phyloP scores from a whole-genome alignment of 2,113 vertebrate species.

The Arizona elegans region DNA sequence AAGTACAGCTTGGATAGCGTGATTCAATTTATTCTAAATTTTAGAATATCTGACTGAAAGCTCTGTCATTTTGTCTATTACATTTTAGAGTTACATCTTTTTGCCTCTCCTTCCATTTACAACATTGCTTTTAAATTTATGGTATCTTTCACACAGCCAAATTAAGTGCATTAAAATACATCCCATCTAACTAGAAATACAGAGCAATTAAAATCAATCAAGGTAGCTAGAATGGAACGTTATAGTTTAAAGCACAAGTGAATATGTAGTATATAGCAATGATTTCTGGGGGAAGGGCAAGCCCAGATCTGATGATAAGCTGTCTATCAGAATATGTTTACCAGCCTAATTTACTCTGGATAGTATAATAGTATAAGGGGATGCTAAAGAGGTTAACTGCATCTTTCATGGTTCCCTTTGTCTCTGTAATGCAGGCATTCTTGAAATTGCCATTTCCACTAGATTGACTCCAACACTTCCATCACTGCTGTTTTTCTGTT shows the following conservation, averaged over 20 bases:
- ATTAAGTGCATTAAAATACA: slow-evolving; percentile 31
- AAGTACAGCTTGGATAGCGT: slow-evolving; percentile 40
- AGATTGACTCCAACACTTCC: background rate
- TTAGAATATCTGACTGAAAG: slow-evolving; percentile 53
- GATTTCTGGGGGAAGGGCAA: background rate
- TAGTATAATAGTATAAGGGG: background rate
- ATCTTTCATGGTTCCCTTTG: background rate
- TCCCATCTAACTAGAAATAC: slow-evolving; percentile 31
- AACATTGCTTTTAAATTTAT: slow-evolving; percentile 45
- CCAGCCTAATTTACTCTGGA: background rate
- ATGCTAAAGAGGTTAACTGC: background rate
- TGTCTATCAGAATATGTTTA: background rate
- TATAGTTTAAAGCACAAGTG: background rate
- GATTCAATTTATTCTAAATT: slow-evolving; percentile 43
- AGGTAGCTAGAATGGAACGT: slow-evolving; percentile 1
- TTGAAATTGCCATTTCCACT: background rate
- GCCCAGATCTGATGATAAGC: background rate
- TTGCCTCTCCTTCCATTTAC: slow-evolving; percentile 27
- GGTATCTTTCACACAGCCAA: slow-evolving; percentile 31
- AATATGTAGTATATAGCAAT: background rate
- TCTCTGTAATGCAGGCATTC: background rate
- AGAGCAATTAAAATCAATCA: slow-evolving; percentile 36
- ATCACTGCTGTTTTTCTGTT: background rate
- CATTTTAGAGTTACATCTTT: slow-evolving; percentile 41
- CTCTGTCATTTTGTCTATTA: slow-evolving; percentile 44